A percentile compares a stretch with the other conserved stretches of the same genome.
These are phyloP conservation scores for Rachycentron canadum DNA, from an alignment of 2,797 vertebrate genomes.

Conservation along the genomic window DNA sequence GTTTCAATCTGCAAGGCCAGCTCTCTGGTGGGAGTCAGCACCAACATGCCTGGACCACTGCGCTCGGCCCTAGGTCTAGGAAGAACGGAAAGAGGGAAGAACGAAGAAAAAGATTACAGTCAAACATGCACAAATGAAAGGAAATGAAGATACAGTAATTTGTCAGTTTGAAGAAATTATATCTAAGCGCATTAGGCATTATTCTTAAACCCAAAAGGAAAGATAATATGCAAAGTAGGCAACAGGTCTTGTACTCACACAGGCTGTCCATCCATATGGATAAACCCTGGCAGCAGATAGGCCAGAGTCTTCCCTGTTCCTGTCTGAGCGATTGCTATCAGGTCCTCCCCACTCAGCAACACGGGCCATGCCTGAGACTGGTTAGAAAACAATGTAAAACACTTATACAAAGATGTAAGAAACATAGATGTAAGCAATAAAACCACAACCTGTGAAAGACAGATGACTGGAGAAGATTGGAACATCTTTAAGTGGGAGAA, in stretches of 20 bases:
- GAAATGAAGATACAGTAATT: not conserved
- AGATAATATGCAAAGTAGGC: too few relatives aligned
- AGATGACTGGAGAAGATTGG: not conserved
- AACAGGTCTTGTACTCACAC: constrained; percentile 84
- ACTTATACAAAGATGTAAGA: not conserved
- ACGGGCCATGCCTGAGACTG: constrained; percentile 98
- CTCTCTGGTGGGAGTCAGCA: constrained; percentile 96
- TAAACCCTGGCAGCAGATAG: constrained; percentile 96
- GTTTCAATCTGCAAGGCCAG: constrained; percentile 94
- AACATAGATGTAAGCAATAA: not conserved
- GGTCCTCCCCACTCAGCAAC: constrained; percentile 91
- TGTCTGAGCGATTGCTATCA: constrained; percentile 97
- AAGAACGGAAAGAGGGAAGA: not conserved
- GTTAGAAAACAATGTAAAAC: not conserved
- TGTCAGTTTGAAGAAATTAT: fast-evolving
- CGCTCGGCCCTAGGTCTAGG: constrained; percentile 83
- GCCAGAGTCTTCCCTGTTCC: constrained; percentile 97
- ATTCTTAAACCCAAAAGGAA: not conserved
- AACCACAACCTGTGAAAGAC: not conserved
- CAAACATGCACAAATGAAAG: not conserved
- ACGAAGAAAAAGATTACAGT: not conserved
- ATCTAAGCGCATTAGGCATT: not conserved
- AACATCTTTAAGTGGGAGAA: not conserved
- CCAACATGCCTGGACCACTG: constrained; percentile 95
- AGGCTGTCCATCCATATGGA: constrained; percentile 94